These are phyloP conservation scores for Dendrocincla fuliginosa DNA, from an alignment of 2,797 vertebrate genomes.

Conservation along the genomic window DNA sequence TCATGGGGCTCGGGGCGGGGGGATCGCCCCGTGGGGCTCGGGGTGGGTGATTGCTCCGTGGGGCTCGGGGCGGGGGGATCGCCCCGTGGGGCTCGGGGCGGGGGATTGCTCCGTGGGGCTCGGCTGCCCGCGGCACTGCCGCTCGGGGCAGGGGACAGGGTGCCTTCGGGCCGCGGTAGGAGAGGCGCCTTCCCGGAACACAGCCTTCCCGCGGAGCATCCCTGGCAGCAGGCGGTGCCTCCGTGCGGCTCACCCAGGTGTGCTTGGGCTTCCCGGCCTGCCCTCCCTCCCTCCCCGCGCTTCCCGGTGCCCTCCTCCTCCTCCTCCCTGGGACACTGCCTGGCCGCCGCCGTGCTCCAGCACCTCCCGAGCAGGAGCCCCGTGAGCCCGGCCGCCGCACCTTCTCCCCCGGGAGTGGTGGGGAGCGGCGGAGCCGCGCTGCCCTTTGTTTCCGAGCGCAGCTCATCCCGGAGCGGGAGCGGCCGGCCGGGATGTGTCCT, in stretches of 20 bases:
- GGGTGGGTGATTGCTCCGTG: too few species aligned
- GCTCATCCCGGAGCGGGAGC: background rate
- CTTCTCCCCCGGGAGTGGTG: fast-evolving
- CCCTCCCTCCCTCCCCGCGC: too few species aligned
- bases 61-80: too few species aligned
- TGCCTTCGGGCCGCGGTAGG: background rate
- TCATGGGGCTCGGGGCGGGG: background rate
- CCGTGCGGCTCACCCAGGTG: fast-evolving
- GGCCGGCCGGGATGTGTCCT: background rate
- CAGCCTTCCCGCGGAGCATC: background rate
- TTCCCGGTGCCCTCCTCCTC: background rate
- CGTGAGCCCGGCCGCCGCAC: background rate
- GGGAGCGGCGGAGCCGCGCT: background rate
- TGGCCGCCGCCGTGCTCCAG: fast-evolving
- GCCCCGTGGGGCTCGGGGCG: too few species aligned
- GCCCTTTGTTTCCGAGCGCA: background rate
- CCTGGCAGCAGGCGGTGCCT: background rate
- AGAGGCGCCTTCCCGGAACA: background rate
- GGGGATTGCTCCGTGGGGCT: background rate
- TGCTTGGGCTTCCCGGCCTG: background rate
- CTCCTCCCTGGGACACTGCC: background rate
- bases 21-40: fast-evolving
- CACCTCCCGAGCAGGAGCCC: background rate
- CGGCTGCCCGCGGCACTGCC: background rate
- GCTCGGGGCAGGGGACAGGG: background rate